These are phyloP conservation scores for Athalia cordata DNA, from an alignment of 2,888 invertebrate species.

Conservation along the genomic window DNA sequence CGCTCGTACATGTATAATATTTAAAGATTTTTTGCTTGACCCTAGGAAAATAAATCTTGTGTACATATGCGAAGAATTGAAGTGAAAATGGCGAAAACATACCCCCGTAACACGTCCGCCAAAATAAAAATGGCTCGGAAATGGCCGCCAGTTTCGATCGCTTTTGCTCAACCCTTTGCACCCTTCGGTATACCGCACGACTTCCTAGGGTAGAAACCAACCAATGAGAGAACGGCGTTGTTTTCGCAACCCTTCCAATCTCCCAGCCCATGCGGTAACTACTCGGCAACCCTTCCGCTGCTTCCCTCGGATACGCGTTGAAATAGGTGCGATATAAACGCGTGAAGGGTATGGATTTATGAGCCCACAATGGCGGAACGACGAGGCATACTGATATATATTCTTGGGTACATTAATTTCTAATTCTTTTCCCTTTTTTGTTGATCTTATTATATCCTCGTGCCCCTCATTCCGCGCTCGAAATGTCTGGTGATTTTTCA, in stretches of 20 bases:
- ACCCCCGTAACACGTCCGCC: not conserved
- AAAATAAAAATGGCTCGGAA: slow-evolving; percentile 11
- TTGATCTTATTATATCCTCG: not conserved
- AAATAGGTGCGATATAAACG: not conserved
- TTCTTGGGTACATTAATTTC: too few relatives aligned
- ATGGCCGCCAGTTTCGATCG: slow-evolving; percentile 38
- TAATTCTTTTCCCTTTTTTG: slow-evolving; percentile 12
- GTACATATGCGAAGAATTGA: not conserved
- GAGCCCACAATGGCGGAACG: slow-evolving; percentile 10
- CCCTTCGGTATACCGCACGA: slow-evolving; percentile 25
- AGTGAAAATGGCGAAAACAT: not conserved
- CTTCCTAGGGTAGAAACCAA: slow-evolving; percentile 27
- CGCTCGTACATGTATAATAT: not conserved
- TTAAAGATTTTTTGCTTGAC: not conserved
- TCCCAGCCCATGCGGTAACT: slow-evolving; percentile 10
- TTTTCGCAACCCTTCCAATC: slow-evolving; percentile 43
- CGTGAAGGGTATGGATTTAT: not conserved
- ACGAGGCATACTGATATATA: not conserved
- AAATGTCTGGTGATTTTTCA: not conserved
- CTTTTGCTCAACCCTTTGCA: slow-evolving; percentile 35
- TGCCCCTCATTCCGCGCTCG: not conserved
- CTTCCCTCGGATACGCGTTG: slow-evolving; percentile 5
- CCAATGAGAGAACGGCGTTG: slow-evolving; percentile 22
- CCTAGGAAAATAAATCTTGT: not conserved
- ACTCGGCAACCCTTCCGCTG: slow-evolving; percentile 35